phyloP scores from a whole-genome alignment of 2,888 invertebrate species.

The Drosophila anomalata region DNA sequence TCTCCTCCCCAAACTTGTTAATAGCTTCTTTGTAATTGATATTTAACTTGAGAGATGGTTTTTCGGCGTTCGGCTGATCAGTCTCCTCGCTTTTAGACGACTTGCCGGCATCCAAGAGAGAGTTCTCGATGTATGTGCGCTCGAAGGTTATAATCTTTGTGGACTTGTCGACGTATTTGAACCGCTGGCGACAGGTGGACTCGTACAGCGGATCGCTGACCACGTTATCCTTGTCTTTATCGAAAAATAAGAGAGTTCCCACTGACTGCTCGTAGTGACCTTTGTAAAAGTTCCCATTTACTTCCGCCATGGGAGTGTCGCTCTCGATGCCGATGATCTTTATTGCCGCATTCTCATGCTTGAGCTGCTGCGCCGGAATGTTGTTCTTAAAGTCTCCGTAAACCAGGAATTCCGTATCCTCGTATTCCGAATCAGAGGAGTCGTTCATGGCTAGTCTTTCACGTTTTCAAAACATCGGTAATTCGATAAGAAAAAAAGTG shows the following conservation, averaged over 20 bases:
- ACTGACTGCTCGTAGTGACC: conserved; percentile 88
- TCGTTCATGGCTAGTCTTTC: conserved; percentile 64
- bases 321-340: conserved; percentile 87
- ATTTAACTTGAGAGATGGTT: conserved; percentile 56
- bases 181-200: conserved; percentile 85
- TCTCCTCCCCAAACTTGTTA: conserved; percentile 67
- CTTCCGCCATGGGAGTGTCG: conserved; percentile 87
- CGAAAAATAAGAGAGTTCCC: conserved; percentile 91
- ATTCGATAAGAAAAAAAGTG: too few species aligned
- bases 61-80: conserved; percentile 15
- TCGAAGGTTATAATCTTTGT: conserved; percentile 88
- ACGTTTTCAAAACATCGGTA: background rate
- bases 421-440: conserved; percentile 81
- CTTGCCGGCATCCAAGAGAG: conserved; percentile 36
- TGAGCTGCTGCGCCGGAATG: conserved; percentile 73
- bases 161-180: conserved; percentile 87
- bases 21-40: conserved; percentile 81
- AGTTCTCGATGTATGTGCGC: conserved; percentile 86
- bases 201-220: conserved; percentile 86
- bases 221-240: conserved; percentile 85
- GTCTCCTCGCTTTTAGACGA: conserved; percentile 39
- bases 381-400: conserved; percentile 83
- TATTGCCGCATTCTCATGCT: conserved; percentile 73
- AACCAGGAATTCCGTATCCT: conserved; percentile 82
- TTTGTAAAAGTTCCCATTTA: conserved; percentile 88